Conservation (phyloP, 2,797 vertebrate species). For the Melanotaenia maccullochi region DNA sequence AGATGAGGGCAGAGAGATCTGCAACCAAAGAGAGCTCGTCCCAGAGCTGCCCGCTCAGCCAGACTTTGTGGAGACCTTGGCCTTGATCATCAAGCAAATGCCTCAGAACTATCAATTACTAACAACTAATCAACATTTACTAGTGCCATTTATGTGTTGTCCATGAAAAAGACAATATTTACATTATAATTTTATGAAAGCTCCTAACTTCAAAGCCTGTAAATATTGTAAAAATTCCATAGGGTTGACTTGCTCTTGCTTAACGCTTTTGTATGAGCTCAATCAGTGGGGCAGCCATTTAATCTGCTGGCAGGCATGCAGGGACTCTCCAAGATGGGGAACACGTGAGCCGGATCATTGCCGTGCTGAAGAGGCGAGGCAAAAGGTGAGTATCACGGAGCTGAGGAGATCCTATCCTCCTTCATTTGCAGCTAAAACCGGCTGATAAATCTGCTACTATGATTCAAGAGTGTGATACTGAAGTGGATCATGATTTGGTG, state of each 20-base stretch:
- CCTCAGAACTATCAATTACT: slow-evolving; percentile 22
- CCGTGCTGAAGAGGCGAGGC: slow-evolving; percentile 18
- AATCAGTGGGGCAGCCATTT: slow-evolving; percentile 28
- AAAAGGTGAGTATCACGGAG: slow-evolving; percentile 49
- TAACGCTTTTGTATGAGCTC: slow-evolving; percentile 32
- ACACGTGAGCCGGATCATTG: slow-evolving; percentile 15
- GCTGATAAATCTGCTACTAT: background rate
- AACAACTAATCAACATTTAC: background rate
- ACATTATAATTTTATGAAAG: slow-evolving; percentile 2
- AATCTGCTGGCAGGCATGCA: slow-evolving; percentile 19
- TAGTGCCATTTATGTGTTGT: background rate
- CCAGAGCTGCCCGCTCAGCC: slow-evolving; percentile 32
- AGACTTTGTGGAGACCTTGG: slow-evolving; percentile 80
- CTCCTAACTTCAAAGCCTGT: slow-evolving; percentile 40
- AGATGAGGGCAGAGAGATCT: slow-evolving; percentile 14
- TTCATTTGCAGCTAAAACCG: background rate
- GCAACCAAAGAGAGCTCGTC: slow-evolving; percentile 31
- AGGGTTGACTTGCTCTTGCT: slow-evolving; percentile 26
- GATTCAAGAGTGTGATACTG: slow-evolving; percentile 12
- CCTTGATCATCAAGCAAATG: slow-evolving; percentile 53
- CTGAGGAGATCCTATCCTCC: background rate
- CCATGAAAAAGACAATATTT: slow-evolving; percentile 1
- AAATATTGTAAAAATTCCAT: slow-evolving; percentile 65
- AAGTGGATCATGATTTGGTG: slow-evolving; percentile 25
- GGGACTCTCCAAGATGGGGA: slow-evolving; percentile 22